Conservation (phyloP, 2,113 vertebrate species). For the Phoenicopterus ruber region DNA sequence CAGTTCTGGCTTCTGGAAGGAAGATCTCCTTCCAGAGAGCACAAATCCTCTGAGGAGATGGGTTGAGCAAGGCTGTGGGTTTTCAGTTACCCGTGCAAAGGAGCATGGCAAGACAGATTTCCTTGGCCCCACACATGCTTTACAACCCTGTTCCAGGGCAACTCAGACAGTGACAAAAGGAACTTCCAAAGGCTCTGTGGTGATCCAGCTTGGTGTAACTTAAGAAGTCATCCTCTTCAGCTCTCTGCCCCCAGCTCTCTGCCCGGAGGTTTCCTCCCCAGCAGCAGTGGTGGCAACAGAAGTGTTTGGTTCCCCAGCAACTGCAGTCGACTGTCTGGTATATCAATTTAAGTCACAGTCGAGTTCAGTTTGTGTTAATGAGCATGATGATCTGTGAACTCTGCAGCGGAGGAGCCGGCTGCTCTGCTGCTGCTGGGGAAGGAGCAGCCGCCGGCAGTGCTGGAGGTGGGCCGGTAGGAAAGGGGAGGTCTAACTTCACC, state of each 20-base stretch:
- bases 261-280: conserved; percentile 10
- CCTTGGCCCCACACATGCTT: neutral
- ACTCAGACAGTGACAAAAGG: conserved; percentile 4
- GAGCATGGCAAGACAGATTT: conserved; percentile 29
- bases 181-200: conserved; percentile 28
- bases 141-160: conserved; percentile 21
- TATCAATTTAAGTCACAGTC: conserved; percentile 25
- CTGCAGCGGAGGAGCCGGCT: neutral
- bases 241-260: neutral
- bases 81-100: conserved; percentile 43
- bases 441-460: neutral
- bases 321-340: conserved; percentile 46
- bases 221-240: conserved; percentile 24
- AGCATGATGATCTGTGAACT: conserved; percentile 46
- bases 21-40: conserved; percentile 1
- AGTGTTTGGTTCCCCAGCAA: conserved; percentile 64
- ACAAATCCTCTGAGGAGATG: neutral
- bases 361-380: conserved; percentile 41
- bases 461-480: neutral
- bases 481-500: neutral
- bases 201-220: conserved; percentile 38
- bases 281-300: conserved; percentile 29
- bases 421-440: neutral
- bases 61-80: neutral
- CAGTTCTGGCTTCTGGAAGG: conserved; percentile 8